phyloP scores from a whole-genome alignment of 2,113 vertebrate genomes.

The Poeciliopsis turrubarensis region DNA sequence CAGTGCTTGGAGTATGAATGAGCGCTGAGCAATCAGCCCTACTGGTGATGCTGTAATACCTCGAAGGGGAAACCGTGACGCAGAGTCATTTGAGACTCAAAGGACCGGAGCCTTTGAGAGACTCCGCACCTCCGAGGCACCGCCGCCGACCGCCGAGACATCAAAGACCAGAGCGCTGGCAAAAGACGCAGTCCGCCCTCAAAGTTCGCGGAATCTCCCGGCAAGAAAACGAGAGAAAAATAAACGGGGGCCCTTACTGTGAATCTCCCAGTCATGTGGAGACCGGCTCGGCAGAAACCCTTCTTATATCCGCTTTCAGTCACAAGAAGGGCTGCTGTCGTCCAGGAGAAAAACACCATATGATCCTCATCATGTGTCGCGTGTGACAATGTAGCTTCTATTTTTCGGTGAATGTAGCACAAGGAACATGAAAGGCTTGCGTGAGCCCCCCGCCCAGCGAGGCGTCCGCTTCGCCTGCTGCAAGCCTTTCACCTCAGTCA shows the following conservation, averaged over 20 bases:
- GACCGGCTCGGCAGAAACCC: background rate
- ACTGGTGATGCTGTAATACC: conserved; percentile 49
- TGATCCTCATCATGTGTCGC: conserved; percentile 1
- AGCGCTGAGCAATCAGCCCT: conserved; percentile 31
- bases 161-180: background rate
- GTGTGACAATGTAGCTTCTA: conserved; percentile 41
- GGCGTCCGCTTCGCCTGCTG: background rate
- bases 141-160: background rate
- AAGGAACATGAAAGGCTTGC: conserved; percentile 11
- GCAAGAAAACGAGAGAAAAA: too few relatives aligned
- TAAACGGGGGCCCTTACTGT: background rate
- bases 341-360: conserved; percentile 1
- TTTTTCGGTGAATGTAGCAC: conserved; percentile 47
- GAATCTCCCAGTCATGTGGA: conserved; percentile 13
- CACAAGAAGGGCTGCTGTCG: background rate
- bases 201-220: background rate
- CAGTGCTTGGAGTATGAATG: conserved; percentile 28
- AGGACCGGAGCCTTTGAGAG: conserved; percentile 7
- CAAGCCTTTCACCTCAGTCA: conserved; percentile 6
- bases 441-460: background rate
- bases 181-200: background rate
- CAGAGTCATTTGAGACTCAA: conserved; percentile 8
- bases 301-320: background rate
- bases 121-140: background rate
- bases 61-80: conserved; percentile 35